Evolutionary conservation across 2,888 invertebrate species (phyloP), one percentile per base, ranked within the genome.

Genomic region (Chloroclystis v-ata): DNA sequence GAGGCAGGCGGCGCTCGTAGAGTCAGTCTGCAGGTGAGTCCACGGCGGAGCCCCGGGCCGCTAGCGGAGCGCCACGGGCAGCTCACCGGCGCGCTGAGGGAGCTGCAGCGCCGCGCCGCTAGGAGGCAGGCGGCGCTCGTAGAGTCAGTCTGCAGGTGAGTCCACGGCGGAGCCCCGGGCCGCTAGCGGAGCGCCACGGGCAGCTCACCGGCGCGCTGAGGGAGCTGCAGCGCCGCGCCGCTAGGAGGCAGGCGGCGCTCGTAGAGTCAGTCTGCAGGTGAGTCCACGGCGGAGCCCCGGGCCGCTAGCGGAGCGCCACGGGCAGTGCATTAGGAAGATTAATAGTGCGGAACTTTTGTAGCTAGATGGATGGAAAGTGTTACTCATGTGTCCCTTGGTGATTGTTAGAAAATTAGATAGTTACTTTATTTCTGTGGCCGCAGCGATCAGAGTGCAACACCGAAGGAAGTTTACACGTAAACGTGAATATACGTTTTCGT

Each of bases 1-100:
- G 43, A 82, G 97, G 6, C 95, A 97, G 72, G 92, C 94, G 61
- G 92, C 95, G 28, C 89, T 99, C 1, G 96, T 98, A 84, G 97
- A 97, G 77, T 95, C 95, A 41, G 91, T 97, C 57, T 95, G 95
- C 78, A 78, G 91, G 88, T 87, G 10, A 6, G 24, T 24, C 6
- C 3, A 5, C 24, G 92, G 92, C 52, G 89, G 92, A 3, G 92
- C 10, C 6, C 96, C 67, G 92, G 93, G 63, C 91, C 93, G 6
- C 94, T 98, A 58, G 89, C 91, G 7, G 92, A 91, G 54, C 90
- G 95, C 24, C 95, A 95, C 71, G 91, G 92, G 40, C 85, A 92
- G 32, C 91, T 96, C 33, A 92, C 92, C n/a, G 94, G 94, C 69
- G 92, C 95, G 70, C 90, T 97, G 61, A 91, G 92, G 67, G 91